Percentiles rank a stretch among this genome's conserved stretches.
Evolutionary conservation across 2,113 vertebrate genomes (phyloP).

Genomic region (Ibidorhyncha struthersii): DNA sequence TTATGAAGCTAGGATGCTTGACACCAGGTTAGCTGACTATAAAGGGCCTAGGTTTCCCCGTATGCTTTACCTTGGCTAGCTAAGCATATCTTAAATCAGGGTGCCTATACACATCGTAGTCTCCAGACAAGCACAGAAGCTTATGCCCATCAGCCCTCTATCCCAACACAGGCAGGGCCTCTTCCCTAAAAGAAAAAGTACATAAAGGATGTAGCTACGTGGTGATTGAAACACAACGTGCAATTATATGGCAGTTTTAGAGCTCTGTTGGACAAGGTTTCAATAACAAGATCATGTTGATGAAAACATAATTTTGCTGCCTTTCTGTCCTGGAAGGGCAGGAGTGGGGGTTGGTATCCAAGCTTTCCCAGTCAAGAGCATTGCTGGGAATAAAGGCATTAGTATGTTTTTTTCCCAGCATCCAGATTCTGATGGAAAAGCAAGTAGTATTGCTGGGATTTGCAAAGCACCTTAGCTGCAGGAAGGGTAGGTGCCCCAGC

Average conservation of each 20-base stretch:
- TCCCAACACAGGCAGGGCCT: not conserved
- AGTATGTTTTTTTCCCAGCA: not conserved
- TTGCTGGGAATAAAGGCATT: not conserved
- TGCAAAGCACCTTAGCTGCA: not conserved
- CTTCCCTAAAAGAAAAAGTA: not conserved
- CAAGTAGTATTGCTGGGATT: not conserved
- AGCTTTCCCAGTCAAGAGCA: not conserved
- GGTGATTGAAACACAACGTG: not conserved
- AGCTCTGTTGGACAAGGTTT: not conserved
- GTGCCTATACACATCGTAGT: rapidly evolving
- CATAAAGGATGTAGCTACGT: not conserved
- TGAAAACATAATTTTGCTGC: not conserved
- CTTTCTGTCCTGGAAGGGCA: not conserved
- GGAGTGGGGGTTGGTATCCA: not conserved
- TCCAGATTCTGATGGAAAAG: not conserved
- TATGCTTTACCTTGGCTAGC: not conserved
- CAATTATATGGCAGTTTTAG: not conserved
- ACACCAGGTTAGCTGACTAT: not conserved
- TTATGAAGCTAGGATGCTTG: not conserved
- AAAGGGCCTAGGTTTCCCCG: not conserved
- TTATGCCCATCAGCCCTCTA: not conserved
- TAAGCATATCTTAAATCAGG: not conserved
- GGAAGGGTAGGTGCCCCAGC: not conserved
- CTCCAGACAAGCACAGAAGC: not conserved
- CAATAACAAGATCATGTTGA: not conserved